A percentile compares a stretch with the other conserved stretches of the same genome.
These are phyloP conservation scores for Macrotrachela quadricornifera DNA, from an alignment of 1,140 invertebrate genomes.

Conservation along the genomic window DNA sequence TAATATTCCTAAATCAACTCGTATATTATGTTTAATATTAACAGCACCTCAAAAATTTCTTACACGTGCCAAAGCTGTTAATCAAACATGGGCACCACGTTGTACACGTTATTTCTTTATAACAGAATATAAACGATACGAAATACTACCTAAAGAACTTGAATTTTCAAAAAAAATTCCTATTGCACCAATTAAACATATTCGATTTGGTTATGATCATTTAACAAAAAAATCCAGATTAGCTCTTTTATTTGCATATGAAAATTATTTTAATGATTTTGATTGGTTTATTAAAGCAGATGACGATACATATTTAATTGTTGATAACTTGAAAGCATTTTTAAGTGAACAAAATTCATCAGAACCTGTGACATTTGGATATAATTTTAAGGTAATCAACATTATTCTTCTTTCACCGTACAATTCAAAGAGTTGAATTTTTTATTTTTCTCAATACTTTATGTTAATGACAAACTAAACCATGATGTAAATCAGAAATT, in stretches of 20 bases:
- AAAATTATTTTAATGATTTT: slow-evolving; percentile 34
- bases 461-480: too few relatives aligned
- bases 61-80: neutral
- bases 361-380: slow-evolving; percentile 26
- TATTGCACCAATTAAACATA: too few relatives aligned
- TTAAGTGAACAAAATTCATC: slow-evolving; percentile 8
- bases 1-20: neutral
- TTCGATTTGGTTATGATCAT: neutral
- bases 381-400: slow-evolving; percentile 21
- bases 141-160: too few relatives aligned
- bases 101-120: slow-evolving; percentile 2
- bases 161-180: too few relatives aligned
- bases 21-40: slow-evolving; percentile 1
- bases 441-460: too few relatives aligned
- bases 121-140: neutral
- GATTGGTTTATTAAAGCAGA: slow-evolving; percentile 19
- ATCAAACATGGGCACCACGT: slow-evolving; percentile 2
- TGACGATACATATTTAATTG: slow-evolving; percentile 15
- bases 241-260: slow-evolving; percentile 41
- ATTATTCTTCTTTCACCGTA: slow-evolving; percentile 12
- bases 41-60: slow-evolving; percentile 1
- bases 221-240: slow-evolving; percentile 18
- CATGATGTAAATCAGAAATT: too few relatives aligned
- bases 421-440: too few relatives aligned
- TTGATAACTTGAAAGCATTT: slow-evolving; percentile 13